Evolutionary conservation across 2,113 vertebrate species (phyloP).

Genomic region (Butastur rufipennis): DNA sequence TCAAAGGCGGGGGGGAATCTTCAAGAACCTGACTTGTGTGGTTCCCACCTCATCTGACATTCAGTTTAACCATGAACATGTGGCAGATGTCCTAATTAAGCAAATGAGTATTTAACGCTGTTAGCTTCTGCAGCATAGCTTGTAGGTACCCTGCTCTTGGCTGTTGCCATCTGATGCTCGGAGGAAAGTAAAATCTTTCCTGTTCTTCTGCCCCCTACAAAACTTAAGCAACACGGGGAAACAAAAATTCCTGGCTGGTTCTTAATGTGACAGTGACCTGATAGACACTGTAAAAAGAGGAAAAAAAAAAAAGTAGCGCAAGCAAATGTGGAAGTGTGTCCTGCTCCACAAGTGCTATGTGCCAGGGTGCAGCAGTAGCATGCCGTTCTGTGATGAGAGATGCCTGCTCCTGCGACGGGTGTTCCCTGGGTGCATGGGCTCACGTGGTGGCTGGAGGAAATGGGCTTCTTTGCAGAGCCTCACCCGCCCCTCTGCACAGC

Average conservation of each 20-base stretch:
- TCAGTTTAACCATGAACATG: background rate
- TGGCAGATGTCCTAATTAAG: background rate
- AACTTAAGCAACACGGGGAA: accelerated
- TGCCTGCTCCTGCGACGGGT: accelerated
- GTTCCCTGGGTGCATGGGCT: accelerated
- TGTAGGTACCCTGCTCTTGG: background rate
- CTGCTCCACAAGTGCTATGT: accelerated
- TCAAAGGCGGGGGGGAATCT: background rate
- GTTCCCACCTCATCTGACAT: background rate
- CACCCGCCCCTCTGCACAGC: background rate
- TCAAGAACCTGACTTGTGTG: background rate
- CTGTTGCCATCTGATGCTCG: background rate
- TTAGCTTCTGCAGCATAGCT: background rate
- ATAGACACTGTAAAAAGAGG: background rate
- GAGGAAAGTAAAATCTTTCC: background rate
- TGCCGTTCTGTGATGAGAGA: no score
- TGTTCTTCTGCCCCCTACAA: background rate
- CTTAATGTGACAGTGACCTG: background rate
- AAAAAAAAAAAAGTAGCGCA: background rate
- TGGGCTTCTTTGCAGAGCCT: background rate
- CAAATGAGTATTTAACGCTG: background rate
- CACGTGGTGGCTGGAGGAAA: accelerated
- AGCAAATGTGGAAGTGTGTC: background rate
- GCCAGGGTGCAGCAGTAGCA: background rate
- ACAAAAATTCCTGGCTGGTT: background rate